Percentiles rank a stretch among this genome's conserved stretches.
Conservation (phyloP, 2,797 vertebrate species). For the Hydrolagus colliei region DNA sequence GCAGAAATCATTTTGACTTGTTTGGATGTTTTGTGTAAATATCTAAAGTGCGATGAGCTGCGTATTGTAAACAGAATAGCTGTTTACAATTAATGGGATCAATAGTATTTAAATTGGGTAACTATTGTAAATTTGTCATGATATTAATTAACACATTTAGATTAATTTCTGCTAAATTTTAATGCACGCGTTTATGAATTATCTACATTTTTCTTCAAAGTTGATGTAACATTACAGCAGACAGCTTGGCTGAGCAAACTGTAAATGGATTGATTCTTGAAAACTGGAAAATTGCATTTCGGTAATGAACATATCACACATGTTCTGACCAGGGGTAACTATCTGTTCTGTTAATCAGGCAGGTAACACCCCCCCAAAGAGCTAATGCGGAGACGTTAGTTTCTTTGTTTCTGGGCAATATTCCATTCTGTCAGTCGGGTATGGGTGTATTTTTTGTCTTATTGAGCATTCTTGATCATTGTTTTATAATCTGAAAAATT, state of each 20-base stretch:
- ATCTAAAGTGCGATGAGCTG: no score
- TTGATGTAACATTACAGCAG: not conserved
- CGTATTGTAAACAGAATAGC: not conserved
- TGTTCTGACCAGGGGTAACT: not conserved
- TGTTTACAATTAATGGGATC: not conserved
- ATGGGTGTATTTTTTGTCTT: not conserved
- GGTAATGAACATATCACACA: conserved; percentile 1
- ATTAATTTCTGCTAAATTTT: not conserved
- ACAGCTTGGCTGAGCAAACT: not conserved
- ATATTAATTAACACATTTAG: not conserved
- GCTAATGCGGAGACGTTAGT: not conserved
- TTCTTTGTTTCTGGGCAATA: not conserved
- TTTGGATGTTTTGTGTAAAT: not conserved
- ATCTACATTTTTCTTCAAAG: not conserved
- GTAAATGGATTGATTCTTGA: not conserved
- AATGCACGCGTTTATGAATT: not conserved
- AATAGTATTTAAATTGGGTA: not conserved
- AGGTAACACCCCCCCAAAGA: not conserved
- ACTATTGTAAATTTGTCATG: not conserved
- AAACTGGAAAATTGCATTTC: not conserved
- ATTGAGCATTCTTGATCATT: not conserved
- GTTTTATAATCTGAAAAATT: not conserved
- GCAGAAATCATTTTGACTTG: not conserved
- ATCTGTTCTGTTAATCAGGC: not conserved
- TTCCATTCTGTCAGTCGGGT: not conserved